Evolutionary conservation across 2,888 invertebrate genomes (phyloP), one percentile per base, ranked within the genome.

Genomic region (Chalcosyrphus nemorum): DNA sequence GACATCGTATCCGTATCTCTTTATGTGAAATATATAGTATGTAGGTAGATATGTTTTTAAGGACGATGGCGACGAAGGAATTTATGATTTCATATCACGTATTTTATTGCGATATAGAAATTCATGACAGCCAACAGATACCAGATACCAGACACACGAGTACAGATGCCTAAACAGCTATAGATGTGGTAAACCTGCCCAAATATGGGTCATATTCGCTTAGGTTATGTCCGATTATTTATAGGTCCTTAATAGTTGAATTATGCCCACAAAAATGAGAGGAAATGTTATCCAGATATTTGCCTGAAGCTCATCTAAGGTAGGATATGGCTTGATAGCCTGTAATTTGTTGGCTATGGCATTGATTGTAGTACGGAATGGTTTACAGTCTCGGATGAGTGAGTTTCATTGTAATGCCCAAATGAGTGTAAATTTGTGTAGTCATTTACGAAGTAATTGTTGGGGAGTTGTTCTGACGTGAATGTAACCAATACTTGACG

Each of bases 31-130:
- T 65, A 71, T 35, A 17, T 56, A 17, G n/a, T n/a, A n/a, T n/a
- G n/a, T n/a, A n/a, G n/a, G n/a, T n/a, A n/a, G n/a, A n/a, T n/a
- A n/a, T n/a, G n/a, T n/a, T 52, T 56, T 35, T 59, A 38, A 47
- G 66, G 54, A 47, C 11, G 65, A 9, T 32, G 35, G 56, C 76
- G 63, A 71, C 29, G 59, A 63, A 54, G 65, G 80, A 74, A 80
- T 74, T 84, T 80, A 84, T 80, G 80, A 75, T 84, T 75, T 75
- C 84, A 84, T 59, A 84, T 84, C 84, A 84, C 84, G 84, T 84
- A 84, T 80, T 84, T 84, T 84, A 84, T 84, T 84, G 80, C 80
- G 80, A 80, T 80, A 80, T 80, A 84, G 74, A 80, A 84, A 84
- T 84, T 84, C 84, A 80, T 84, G 74, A 74, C 84, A 80, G 78